Evolutionary conservation across 2,113 vertebrate genomes (phyloP), one percentile per base, ranked within the genome.

Genomic region (Eira barbara): DNA sequence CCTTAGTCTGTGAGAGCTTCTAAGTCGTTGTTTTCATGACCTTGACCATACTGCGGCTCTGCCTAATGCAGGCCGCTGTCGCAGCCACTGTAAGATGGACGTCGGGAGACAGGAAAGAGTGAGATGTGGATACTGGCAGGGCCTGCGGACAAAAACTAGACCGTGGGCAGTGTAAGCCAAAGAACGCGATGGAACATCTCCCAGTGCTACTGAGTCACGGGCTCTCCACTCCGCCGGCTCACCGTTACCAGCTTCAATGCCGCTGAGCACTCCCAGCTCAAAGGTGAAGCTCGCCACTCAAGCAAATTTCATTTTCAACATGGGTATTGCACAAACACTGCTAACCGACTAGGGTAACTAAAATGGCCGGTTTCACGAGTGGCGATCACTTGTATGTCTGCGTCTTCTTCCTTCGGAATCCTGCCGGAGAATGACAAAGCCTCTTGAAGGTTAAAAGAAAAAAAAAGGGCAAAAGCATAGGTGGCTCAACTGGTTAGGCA

Each of bases 121-220:
- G 20, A 65, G 39, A 42, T 3, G 27, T 0, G 29, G 15, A 49
- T 13, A 6, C 31, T 0, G 15, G 0, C 3, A 65, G 57, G 45
- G 13, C 21, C 42, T 42, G 42, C 10, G 34, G 39, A 74, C 18
- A 25, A 47, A 39, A 57, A 25, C 3, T 5, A 63, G 18, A 29
- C 4, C 9, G 52, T 2, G 27, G 55, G 4, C 11, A 52, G 23
- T 4, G 31, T 6, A 7, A 82, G 73, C 59, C 21, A 13, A 9
- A n/a, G 71, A 39, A 11, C 4, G 20, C 6, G 5, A 10, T 7
- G 17, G 4, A 42, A 11, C 6, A 25, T 21, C 52, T 18, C 59
- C 12, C 17, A 34, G 18, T 0, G 29, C 8, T 4, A 1, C 59
- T 0, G 14, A 21, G 49, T 15, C 3, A 13, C 4, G 1, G 9